A percentile compares a stretch with the other conserved stretches of the same genome.
Conservation (phyloP, 2,888 invertebrate species). For the Trichopoda pennipes region DNA sequence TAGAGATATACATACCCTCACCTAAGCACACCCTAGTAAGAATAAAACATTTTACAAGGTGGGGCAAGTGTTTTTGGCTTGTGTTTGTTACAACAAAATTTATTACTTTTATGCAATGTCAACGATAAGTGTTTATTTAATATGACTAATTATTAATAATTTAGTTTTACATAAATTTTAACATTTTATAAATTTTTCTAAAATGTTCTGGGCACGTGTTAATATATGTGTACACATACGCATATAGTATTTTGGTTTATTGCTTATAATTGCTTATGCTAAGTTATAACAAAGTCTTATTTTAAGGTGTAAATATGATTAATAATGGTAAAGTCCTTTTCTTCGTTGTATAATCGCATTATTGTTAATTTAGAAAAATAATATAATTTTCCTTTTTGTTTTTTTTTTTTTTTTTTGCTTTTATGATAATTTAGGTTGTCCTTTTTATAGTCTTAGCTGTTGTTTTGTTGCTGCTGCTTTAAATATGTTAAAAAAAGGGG, state of each 20-base stretch:
- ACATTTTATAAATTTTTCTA: not conserved
- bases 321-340: slow-evolving; percentile 5
- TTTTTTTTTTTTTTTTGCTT: not conserved
- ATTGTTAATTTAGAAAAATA: slow-evolving; percentile 27
- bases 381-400: not conserved
- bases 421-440: slow-evolving; percentile 25
- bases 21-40: no score
- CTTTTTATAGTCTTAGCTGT: slow-evolving; percentile 4
- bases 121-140: slow-evolving; percentile 4
- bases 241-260: not conserved
- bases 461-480: no score
- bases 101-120: no score
- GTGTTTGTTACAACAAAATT: no score
- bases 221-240: not conserved
- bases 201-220: not conserved
- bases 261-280: slow-evolving; percentile 3
- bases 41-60: no score
- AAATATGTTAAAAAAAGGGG: no score
- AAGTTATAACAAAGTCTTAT: slow-evolving; percentile 20
- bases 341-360: slow-evolving; percentile 26
- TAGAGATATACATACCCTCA: no score
- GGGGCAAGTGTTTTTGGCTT: no score
- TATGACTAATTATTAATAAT: not conserved
- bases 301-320: not conserved
- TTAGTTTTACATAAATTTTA: not conserved